Base-by-base conservation (phyloP, 1,140 invertebrate species). In the Sitophilus oryzae region DNA sequence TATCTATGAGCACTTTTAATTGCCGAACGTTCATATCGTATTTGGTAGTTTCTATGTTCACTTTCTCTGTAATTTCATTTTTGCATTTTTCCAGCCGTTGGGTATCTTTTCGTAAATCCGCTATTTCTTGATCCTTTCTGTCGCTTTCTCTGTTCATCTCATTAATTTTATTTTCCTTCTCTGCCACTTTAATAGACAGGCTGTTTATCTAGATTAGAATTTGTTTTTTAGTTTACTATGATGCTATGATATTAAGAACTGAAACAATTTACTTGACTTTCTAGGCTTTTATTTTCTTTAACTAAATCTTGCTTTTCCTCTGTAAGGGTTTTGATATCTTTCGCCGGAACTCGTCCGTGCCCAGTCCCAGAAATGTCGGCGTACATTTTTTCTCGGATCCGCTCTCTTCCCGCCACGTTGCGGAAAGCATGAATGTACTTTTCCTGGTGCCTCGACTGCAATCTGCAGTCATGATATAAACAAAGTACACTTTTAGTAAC, bases 381-480 rank as follows among this genome's bases (percentile, higher is more conserved):
- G 43, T 44, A 65, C 65, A 19, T 58, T 59, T 36, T 38, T 64
- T n/a, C n/a, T n/a, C n/a, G n/a, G n/a, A n/a, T n/a, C n/a, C n/a
- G n/a, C n/a, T n/a, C n/a, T n/a, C n/a, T n/a, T n/a, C n/a, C n/a
- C n/a, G n/a, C n/a, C n/a, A n/a, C n/a, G n/a, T n/a, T n/a, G n/a
- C n/a, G n/a, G n/a, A n/a, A n/a, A n/a, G n/a, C n/a, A n/a, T n/a
- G n/a, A n/a, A n/a, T n/a, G n/a, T n/a, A n/a, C n/a, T n/a, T n/a
- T n/a, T n/a, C n/a, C n/a, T n/a, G n/a, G n/a, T n/a, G n/a, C n/a
- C n/a, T n/a, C n/a, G n/a, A n/a, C n/a, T n/a, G n/a, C n/a, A n/a
- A n/a, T n/a, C n/a, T n/a, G n/a, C n/a, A n/a, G n/a, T n/a, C n/a
- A n/a, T n/a, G n/a, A n/a, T n/a, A n/a, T n/a, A n/a, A n/a, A n/a